These are phyloP conservation scores for Corydoras maculifer DNA, from an alignment of 2,113 vertebrate species.

Conservation along the genomic window DNA sequence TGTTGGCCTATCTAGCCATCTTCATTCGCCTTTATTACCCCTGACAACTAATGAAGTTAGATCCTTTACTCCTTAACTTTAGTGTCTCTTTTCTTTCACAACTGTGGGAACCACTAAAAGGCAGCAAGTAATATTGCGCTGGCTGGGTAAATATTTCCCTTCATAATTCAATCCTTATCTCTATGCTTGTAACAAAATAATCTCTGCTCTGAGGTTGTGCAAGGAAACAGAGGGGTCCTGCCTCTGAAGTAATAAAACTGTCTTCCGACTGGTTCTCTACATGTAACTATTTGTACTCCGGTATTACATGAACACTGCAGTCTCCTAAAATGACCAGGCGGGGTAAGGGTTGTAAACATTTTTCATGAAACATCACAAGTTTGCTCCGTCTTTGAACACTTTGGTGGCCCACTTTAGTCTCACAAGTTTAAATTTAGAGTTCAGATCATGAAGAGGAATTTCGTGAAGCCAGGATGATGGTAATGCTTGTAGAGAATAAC, in stretches of 20 bases:
- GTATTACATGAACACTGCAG: constrained; percentile 56
- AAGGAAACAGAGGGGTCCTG: constrained; percentile 27
- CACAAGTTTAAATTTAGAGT: constrained; percentile 51
- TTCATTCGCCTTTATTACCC: constrained; percentile 63
- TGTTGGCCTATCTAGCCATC: constrained; percentile 54
- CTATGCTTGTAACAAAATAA: constrained; percentile 37
- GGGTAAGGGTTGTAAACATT: constrained; percentile 37
- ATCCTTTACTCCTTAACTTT: constrained; percentile 57
- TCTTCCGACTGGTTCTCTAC: constrained; percentile 36
- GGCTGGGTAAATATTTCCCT: constrained; percentile 54
- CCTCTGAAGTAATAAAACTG: constrained; percentile 42
- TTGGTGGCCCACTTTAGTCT: constrained; percentile 46
- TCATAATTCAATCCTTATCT: constrained; percentile 60
- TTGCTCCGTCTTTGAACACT: constrained; percentile 28
- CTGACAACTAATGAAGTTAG: constrained; percentile 67
- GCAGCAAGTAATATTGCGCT: constrained; percentile 55
- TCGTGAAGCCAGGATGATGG: constrained; percentile 52
- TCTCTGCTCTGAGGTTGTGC: constrained; percentile 29
- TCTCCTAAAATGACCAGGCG: constrained; percentile 49
- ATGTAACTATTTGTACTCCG: constrained; percentile 50
- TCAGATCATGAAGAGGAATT: constrained; percentile 54
- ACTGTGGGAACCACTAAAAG: constrained; percentile 55
- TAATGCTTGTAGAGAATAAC: constrained; percentile 65
- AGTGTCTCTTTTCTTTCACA: constrained; percentile 50
- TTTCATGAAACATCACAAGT: not conserved